Evolutionary conservation across 30 jellyfish, hydroid and myxozoan genomes (phyloP), one percentile per base, ranked within the genome.

Genomic region (Rhopilema esculentum): DNA sequence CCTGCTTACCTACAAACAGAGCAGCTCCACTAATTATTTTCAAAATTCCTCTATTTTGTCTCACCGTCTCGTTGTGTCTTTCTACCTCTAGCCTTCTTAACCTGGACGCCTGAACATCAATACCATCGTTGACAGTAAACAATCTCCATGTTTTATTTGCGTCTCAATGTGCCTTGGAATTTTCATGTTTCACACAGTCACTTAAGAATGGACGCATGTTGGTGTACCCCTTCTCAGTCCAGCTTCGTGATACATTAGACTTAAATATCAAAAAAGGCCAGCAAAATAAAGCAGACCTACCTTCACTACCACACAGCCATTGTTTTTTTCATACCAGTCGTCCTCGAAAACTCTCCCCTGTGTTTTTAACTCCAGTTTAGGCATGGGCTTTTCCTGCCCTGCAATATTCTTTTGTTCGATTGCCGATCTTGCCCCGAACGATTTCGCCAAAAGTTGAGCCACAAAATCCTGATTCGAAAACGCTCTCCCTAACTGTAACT

Each of bases 231-330:
- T 8, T 78, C 23, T 61, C 88, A 4, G 86, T 49, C 86, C 86
- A 75, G 16, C 27, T 27, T 40, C 48, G 86, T 16, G 86, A 75
- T 6, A 1, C 19, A 21, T 62, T 23, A 1, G 53, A 28, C 84
- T 48, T 17, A 27, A 78, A 78, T 7, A 78, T 25, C 50, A 78
- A 78, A 61, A 83, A 78, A 4, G 88, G 84, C 90, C 90, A 84
- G 48, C 90, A 72, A 70, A 83, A 83, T 1, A 83, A 30, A 29
- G 89, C 84, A 25, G 24, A 22, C 52, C 2, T 8, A 25, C 83
- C 27, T 72, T 27, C 83, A 72, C 70, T 84, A 16, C 50, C 68
- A 32, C 83, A 72, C 7, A 72, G 68, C 68, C 83, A 72, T 4
- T 26, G 70, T 40, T 52, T 84, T 21, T 73, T 22, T 20, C 82